Evolutionary conservation across 2,797 vertebrate species (phyloP).

Genomic region (Neopelma chrysocephalum): DNA sequence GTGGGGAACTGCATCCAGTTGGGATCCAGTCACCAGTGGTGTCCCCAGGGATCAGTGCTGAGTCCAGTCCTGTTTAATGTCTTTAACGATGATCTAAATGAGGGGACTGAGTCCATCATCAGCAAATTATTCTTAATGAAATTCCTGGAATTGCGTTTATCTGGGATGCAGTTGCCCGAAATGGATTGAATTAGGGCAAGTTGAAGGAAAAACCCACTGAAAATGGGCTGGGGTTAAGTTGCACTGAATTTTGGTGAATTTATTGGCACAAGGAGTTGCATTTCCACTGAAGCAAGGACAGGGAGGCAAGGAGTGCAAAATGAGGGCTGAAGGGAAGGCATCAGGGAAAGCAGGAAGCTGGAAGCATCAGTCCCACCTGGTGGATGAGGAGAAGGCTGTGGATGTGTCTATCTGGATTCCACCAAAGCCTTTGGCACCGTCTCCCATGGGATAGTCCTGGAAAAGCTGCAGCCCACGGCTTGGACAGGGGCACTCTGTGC

Average conservation of each 20-base stretch:
- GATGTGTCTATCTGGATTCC: too few species aligned
- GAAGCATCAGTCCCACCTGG: background rate
- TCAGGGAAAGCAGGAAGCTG: background rate
- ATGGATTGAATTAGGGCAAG: constrained; percentile 48
- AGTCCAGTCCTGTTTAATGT: too few species aligned
- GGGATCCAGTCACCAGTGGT: too few species aligned
- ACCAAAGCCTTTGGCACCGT: too few species aligned
- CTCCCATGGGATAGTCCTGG: too few species aligned
- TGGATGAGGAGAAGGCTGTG: too few species aligned
- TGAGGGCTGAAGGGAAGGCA: background rate
- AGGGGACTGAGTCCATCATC: background rate
- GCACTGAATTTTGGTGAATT: constrained; percentile 11
- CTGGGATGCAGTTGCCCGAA: constrained; percentile 16
- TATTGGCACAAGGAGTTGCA: constrained; percentile 22
- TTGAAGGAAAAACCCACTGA: background rate
- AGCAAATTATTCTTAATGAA: constrained; percentile 60
- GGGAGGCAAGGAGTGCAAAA: background rate
- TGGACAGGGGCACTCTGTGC: too few species aligned
- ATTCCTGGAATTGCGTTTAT: constrained; percentile 52
- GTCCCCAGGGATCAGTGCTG: too few species aligned
- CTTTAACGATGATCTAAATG: too few species aligned
- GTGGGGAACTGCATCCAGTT: too few species aligned
- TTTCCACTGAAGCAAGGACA: background rate
- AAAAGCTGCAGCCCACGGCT: too few species aligned
- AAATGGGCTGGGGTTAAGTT: constrained; percentile 27